Evolutionary conservation across 2,888 invertebrate genomes (phyloP), one percentile per base, ranked within the genome.

Genomic region (Pseudoips prasinana): DNA sequence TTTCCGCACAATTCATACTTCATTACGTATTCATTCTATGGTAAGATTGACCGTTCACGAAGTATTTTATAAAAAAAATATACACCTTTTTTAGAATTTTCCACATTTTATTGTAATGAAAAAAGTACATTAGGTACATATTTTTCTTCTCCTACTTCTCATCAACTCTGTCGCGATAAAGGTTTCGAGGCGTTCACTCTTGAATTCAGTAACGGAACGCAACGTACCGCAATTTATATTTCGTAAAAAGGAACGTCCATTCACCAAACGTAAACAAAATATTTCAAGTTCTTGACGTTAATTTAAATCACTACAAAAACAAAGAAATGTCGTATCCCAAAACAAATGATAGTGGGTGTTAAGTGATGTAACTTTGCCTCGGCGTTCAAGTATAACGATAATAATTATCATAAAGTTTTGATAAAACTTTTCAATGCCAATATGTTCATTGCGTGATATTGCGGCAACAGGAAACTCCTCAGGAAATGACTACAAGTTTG

Each of bases 401-500:
- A 32, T 14, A 14, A 25, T 37, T 48, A 54, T 39, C 48, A 26
- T 9, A 10, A 24, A 29, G 28, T 38, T 32, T 38, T 37, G 46
- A 48, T 54, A 38, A 46, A 35, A 11, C 6, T 10, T 39, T 49
- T 46, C 52, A 55, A 48, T 55, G 46, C 22, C 34, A 48, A 56
- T 61, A 57, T 65, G 57, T 57, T 44, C 57, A 66, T n/a, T n/a
- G n/a, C n/a, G n/a, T n/a, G n/a, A 70, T 61, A 33, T 67, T 61
- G 60, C 67, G 68, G 59, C 58, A 46, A 59, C 73, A 73, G 81
- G 80, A 82, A 77, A 67, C 66, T 54, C 57, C 57, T 61, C 73
- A 82, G 83, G 86, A 86, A 86, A 81, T 79, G 80, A 69, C 65
- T 69, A 63, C 71, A 64, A 68, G 61, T 69, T 69, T 66, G 66